A percentile compares a stretch with the other conserved stretches of the same genome.
phyloP scores from a whole-genome alignment of 2,113 vertebrate species.

The Cephalopterus ornatus region DNA sequence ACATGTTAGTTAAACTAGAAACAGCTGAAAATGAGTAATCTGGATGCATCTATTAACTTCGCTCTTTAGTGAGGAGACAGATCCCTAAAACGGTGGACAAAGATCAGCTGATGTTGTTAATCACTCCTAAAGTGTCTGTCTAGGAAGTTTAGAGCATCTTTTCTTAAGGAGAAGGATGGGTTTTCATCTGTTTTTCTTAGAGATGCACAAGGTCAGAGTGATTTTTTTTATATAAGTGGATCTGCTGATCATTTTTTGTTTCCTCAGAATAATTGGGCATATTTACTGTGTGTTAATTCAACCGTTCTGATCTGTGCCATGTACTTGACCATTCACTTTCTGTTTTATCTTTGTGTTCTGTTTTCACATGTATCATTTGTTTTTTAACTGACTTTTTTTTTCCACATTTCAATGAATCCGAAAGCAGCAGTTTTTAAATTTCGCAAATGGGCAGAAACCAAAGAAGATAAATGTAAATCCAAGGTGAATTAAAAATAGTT shows the following conservation, averaged over 20 bases:
- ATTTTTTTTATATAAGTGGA: background rate
- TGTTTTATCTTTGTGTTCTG: background rate
- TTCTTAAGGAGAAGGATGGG: background rate
- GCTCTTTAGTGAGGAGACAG: background rate
- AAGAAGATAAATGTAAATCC: background rate
- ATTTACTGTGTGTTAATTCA: background rate
- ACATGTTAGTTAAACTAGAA: constrained; percentile 54
- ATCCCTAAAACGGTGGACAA: background rate
- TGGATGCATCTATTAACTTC: constrained; percentile 45
- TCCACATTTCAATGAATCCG: background rate
- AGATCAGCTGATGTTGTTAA: constrained; percentile 29
- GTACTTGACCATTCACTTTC: background rate
- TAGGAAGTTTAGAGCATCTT: background rate
- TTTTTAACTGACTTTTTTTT: background rate
- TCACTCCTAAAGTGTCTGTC: background rate
- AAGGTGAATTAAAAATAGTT: background rate
- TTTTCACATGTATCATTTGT: rapidly evolving
- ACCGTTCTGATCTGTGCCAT: background rate
- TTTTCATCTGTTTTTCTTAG: background rate
- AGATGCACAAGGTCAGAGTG: background rate
- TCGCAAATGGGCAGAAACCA: background rate
- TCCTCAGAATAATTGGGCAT: background rate
- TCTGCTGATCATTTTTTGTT: background rate
- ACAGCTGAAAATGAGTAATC: constrained; percentile 60
- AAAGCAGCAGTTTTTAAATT: background rate